A percentile compares a stretch with the other conserved stretches of the same genome.
These are phyloP conservation scores for Cheilinus undulatus DNA, from an alignment of 2,113 vertebrate species.

Conservation along the genomic window DNA sequence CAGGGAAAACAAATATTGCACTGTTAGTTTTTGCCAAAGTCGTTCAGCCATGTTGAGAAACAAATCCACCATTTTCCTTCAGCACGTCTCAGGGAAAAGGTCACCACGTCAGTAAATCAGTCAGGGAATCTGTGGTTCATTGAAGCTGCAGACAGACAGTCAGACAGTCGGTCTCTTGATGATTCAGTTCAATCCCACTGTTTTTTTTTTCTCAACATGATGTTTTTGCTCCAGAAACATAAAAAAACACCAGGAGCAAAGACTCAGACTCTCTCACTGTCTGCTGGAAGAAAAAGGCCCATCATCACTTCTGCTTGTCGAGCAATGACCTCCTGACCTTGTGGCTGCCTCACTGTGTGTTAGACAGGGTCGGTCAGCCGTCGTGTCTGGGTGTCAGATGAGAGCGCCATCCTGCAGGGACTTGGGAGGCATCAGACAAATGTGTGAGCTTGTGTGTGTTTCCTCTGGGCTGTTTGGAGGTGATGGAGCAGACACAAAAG, in stretches of 20 bases:
- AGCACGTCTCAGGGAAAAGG: too few species aligned
- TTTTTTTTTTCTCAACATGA: background rate
- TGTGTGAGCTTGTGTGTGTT: constrained; percentile 20
- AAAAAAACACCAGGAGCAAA: background rate
- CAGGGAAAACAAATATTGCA: too few species aligned
- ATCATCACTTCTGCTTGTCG: constrained; percentile 59
- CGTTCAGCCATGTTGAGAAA: too few species aligned
- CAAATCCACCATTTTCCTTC: too few species aligned
- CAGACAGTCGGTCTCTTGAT: background rate
- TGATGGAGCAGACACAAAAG: constrained; percentile 26
- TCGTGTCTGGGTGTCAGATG: constrained; percentile 49
- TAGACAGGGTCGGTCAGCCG: constrained; percentile 23
- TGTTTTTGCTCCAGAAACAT: constrained; percentile 17
- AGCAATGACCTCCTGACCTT: constrained; percentile 53
- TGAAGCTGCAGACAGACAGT: background rate
- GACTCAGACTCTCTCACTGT: background rate
- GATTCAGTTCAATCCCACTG: background rate
- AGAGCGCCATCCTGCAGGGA: constrained; percentile 43
- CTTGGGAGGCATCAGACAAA: constrained; percentile 13
- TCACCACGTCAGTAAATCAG: too few species aligned
- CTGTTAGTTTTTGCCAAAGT: too few species aligned
- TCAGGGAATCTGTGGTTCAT: too few species aligned
- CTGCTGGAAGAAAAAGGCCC: constrained; percentile 16
- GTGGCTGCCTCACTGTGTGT: constrained; percentile 17
- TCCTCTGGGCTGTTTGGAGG: constrained; percentile 23